Conservation (phyloP, 2,797 vertebrate species). For the Scleropages formosus region DNA sequence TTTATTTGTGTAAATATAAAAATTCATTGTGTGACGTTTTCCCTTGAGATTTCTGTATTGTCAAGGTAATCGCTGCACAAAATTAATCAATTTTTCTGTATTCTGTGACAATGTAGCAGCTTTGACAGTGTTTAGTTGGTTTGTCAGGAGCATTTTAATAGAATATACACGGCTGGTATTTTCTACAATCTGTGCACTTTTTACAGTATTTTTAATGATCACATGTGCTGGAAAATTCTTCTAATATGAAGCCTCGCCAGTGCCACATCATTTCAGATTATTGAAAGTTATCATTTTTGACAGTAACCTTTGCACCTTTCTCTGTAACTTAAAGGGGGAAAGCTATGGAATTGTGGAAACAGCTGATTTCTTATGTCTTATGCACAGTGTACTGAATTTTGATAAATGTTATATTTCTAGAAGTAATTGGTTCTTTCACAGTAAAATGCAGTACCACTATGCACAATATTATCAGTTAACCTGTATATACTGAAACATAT, state of each 20-base stretch:
- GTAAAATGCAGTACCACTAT: constrained; percentile 27
- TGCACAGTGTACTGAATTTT: too few species aligned
- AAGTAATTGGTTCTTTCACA: background rate
- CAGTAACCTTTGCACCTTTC: background rate
- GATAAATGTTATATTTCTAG: background rate
- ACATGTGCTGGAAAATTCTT: constrained; percentile 31
- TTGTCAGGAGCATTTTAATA: constrained; percentile 4
- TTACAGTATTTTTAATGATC: constrained; percentile 35
- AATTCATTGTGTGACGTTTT: background rate
- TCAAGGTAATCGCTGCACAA: constrained; percentile 20
- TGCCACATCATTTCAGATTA: constrained; percentile 18
- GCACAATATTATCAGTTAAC: background rate
- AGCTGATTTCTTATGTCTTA: background rate
- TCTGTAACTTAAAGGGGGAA: background rate
- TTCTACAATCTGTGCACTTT: constrained; percentile 34
- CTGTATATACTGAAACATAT: background rate
- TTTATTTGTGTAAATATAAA: constrained; percentile 17
- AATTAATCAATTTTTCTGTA: constrained; percentile 1
- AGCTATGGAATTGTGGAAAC: background rate
- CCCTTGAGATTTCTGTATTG: background rate
- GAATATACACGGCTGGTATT: constrained; percentile 25
- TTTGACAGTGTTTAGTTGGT: background rate
- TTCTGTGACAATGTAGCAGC: constrained; percentile 11
- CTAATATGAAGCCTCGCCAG: constrained; percentile 18
- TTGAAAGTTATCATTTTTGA: constrained; percentile 13